A percentile compares a stretch with the other conserved stretches of the same genome.
These are phyloP conservation scores for Euphydryas editha DNA, from an alignment of 2,888 invertebrate species.

Conservation along the genomic window DNA sequence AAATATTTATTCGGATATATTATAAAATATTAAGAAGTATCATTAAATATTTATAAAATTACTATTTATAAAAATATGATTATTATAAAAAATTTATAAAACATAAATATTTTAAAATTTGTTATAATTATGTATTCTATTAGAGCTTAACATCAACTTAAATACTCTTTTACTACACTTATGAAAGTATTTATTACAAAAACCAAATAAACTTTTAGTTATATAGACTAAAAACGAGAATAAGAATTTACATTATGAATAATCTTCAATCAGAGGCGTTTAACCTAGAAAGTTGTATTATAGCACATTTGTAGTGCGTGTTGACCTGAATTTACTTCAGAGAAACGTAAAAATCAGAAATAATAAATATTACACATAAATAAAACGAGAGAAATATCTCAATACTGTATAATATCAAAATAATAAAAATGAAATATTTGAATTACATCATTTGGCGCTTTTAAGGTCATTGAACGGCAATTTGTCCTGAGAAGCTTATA, in stretches of 20 bases:
- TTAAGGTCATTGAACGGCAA: no score
- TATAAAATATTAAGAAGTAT: neutral
- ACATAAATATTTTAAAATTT: no score
- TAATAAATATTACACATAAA: neutral
- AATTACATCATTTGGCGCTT: neutral
- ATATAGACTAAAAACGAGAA: neutral
- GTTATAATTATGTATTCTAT: no score
- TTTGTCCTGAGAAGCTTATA: no score
- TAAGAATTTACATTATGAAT: constrained; percentile 1
- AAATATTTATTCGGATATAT: neutral
- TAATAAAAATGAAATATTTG: constrained; percentile 32
- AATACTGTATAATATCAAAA: no score
- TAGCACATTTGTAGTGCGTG: constrained; percentile 25
- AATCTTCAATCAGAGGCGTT: constrained; percentile 26
- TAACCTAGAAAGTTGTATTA: constrained; percentile 35
- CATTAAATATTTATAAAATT: neutral
- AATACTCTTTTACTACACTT: neutral
- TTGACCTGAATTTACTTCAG: constrained; percentile 29
- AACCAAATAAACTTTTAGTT: neutral
- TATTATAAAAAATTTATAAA: no score
- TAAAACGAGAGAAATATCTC: neutral
- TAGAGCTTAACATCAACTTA: neutral
- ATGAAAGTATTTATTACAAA: neutral
- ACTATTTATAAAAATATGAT: neutral
- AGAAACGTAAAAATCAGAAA: constrained; percentile 19